Percentiles rank a stretch among this genome's conserved stretches.
Evolutionary conservation across 2,888 invertebrate genomes (phyloP).

Genomic region (Ferdinandea cuprea): DNA sequence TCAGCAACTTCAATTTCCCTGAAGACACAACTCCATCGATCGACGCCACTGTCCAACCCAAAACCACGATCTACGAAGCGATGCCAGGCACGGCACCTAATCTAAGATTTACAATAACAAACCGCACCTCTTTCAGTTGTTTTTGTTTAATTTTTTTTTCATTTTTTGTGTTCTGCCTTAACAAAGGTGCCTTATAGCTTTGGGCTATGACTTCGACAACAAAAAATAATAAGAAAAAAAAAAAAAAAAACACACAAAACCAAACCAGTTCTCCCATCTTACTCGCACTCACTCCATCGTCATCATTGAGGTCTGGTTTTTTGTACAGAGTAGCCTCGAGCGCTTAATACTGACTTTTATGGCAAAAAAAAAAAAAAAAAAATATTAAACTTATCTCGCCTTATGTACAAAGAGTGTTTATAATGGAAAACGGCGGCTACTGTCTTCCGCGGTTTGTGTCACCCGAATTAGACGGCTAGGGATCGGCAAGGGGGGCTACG

Average conservation of each 20-base stretch:
- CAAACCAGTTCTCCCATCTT: slow-evolving; percentile 47
- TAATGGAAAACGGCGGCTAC: slow-evolving; percentile 70
- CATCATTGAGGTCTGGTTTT: slow-evolving; percentile 8
- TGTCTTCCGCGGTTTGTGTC: slow-evolving; percentile 72
- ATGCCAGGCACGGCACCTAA: slow-evolving; percentile 26
- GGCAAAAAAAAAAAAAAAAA: slow-evolving; percentile 32
- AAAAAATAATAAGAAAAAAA: too few relatives aligned
- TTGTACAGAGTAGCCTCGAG: slow-evolving; percentile 57
- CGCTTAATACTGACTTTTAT: slow-evolving; percentile 64
- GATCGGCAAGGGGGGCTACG: too few relatives aligned
- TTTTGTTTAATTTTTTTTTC: slow-evolving; percentile 43
- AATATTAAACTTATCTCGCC: slow-evolving; percentile 48
- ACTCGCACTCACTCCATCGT: slow-evolving; percentile 23
- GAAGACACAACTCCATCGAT: background rate
- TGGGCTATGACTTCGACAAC: slow-evolving; percentile 51
- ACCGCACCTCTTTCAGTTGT: slow-evolving; percentile 68
- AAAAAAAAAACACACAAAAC: too few relatives aligned
- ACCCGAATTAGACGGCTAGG: slow-evolving; percentile 28
- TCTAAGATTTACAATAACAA: slow-evolving; percentile 62
- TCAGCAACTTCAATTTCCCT: background rate
- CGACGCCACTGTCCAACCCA: slow-evolving; percentile 54
- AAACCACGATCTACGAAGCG: slow-evolving; percentile 35
- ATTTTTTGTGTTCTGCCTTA: slow-evolving; percentile 40
- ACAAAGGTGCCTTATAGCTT: slow-evolving; percentile 68
- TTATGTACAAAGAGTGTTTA: slow-evolving; percentile 63